Conservation (phyloP, 2,113 vertebrate genomes). For the Falco punctatus region DNA sequence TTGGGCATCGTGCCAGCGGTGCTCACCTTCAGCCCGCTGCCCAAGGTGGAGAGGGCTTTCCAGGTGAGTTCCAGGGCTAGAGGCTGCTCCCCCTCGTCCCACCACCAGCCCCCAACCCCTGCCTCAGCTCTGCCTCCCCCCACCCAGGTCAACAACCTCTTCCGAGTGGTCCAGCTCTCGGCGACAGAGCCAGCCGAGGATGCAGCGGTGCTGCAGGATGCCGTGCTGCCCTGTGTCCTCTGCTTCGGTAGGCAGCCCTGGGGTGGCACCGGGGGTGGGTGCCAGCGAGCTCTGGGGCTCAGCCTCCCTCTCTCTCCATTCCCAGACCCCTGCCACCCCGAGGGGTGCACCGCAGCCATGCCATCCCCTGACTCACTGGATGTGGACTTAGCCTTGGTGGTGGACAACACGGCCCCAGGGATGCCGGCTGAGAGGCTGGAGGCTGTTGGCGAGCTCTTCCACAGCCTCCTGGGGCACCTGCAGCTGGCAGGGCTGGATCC, state of each 20-base stretch:
- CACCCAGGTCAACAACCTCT: neutral
- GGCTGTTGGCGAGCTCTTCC: neutral
- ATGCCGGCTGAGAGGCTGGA: neutral
- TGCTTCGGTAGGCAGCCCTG: neutral
- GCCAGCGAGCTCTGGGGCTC: fast-evolving
- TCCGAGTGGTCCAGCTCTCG: neutral
- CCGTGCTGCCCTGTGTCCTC: neutral
- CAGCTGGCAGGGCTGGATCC: neutral
- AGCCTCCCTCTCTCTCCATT: neutral
- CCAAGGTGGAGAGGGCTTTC: neutral
- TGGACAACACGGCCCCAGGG: neutral
- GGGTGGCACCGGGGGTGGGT: neutral
- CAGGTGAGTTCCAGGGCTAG: neutral
- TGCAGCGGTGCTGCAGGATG: neutral
- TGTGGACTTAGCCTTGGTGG: neutral
- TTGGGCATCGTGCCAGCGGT: neutral
- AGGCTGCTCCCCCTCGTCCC: neutral
- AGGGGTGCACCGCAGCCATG: fast-evolving
- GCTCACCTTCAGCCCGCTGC: neutral
- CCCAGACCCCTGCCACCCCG: neutral
- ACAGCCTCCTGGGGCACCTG: neutral
- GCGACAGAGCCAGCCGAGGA: fast-evolving
- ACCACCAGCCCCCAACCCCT: neutral
- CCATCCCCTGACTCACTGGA: neutral
- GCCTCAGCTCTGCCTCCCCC: too few relatives aligned